Evolutionary conservation across 2,888 invertebrate species (phyloP), one percentile per base, ranked within the genome.

Genomic region (Galeruca laticollis): DNA sequence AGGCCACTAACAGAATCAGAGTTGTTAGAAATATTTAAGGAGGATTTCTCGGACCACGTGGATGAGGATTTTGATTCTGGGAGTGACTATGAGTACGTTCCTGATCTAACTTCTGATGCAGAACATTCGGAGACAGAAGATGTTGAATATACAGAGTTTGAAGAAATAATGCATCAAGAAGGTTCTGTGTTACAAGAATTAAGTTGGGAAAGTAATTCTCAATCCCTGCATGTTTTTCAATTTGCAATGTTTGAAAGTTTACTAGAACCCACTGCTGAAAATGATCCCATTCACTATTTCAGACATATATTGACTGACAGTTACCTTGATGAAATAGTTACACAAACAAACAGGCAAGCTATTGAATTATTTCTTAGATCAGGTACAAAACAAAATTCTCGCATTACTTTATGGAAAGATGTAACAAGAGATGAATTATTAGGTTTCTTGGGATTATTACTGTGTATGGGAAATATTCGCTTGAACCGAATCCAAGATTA

Each of bases 111-210:
- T 67, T 70, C 60, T 40, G 56, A 43, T 70, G 70, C 67, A 61
- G 70, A 70, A 67, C 54, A 52, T 70, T 70, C 70, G 18, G 67
- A 66, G 26, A 26, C 70, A 60, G 70, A 60, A 31, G 43, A 52
- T 60, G 54, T 60, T 60, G 60, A 60, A 70, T 67, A 70, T 67
- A 67, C 43, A 54, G 61, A 70, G 33, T 54, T 9, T 67, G 51
- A 21, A 51, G 54, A 60, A 60, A 31, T 20, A 52, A 67, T 61
- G 40, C 60, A 54, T 70, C 70, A 70, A 67, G 66, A 56, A 54
- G 47, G 63, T n/a, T n/a, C n/a, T n/a, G n/a, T n/a, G n/a, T n/a
- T n/a, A 68, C 33, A 51, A 6, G 26, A 47, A n/a, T 9, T 15
- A 47, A 18, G n/a, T 9, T 57, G 65, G 65, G 65, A 65, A 21